Evolutionary conservation across 2,113 vertebrate genomes (phyloP).

Genomic region (Prolemur simus): DNA sequence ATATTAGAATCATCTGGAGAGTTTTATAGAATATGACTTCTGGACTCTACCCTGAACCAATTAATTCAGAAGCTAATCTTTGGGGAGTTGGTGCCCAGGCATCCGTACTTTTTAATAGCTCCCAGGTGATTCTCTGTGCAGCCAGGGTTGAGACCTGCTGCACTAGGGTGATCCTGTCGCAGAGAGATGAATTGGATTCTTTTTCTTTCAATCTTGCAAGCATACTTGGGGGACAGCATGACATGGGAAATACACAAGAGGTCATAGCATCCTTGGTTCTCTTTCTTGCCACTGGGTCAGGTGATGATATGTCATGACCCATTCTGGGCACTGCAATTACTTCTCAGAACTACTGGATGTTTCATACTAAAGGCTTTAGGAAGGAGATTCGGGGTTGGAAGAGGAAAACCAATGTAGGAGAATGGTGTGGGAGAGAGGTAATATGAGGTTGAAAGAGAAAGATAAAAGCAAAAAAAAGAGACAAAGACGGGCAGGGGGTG

Average conservation of each 20-base stretch:
- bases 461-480: conserved; percentile 42
- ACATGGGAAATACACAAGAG: neutral
- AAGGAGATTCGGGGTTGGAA: neutral
- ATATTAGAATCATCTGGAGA: neutral
- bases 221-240: neutral
- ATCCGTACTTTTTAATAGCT: neutral
- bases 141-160: neutral
- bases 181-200: conserved; percentile 36
- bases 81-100: neutral
- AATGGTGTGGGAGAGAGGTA: conserved; percentile 3
- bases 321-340: conserved; percentile 19
- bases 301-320: neutral
- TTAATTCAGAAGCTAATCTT: conserved; percentile 36
- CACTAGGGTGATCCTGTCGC: neutral
- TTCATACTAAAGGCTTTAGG: conserved; percentile 35
- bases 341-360: neutral
- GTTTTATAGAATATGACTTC: neutral
- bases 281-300: conserved; percentile 21
- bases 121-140: neutral
- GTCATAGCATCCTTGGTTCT: conserved; percentile 38
- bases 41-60: neutral
- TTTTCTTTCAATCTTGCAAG: conserved; percentile 29
- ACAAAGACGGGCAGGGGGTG: conserved; percentile 52
- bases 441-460: conserved; percentile 44
- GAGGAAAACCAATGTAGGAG: neutral